Evolutionary conservation across 2,888 invertebrate genomes (phyloP).

Genomic region (Megastigmus dorsalis): DNA sequence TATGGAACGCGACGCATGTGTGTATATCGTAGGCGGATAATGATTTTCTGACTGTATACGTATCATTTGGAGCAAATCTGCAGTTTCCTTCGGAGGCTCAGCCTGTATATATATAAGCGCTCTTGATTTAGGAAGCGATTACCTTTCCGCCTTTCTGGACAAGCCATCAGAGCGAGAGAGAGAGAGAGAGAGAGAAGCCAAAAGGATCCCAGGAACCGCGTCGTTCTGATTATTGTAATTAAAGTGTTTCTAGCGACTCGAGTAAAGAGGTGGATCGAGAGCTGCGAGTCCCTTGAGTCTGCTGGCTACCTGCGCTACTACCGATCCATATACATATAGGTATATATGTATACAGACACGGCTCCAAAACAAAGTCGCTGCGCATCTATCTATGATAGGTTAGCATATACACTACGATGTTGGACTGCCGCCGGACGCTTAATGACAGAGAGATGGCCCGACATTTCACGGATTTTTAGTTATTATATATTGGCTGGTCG

Average conservation of each 20-base stretch:
- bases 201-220: constrained; percentile 67
- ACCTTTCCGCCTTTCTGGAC: constrained; percentile 63
- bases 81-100: constrained; percentile 22
- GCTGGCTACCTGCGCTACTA: constrained; percentile 46
- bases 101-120: background rate
- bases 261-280: constrained; percentile 43
- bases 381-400: background rate
- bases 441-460: constrained; percentile 32
- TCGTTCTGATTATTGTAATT: constrained; percentile 71
- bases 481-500: background rate
- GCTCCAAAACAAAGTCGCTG: constrained; percentile 18
- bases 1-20: background rate
- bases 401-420: background rate
- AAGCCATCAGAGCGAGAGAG: constrained; percentile 60
- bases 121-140: constrained; percentile 66
- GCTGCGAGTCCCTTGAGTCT: background rate
- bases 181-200: background rate
- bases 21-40: constrained; percentile 38
- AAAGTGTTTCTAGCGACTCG: constrained; percentile 64
- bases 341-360: background rate
- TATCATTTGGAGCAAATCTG: constrained; percentile 42
- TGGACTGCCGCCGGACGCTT: background rate
- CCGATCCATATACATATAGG: no score
- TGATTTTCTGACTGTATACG: constrained; percentile 41
- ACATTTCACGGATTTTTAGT: constrained; percentile 33